Conservation (phyloP, 2,797 vertebrate genomes). For the Eleutherodactylus coqui region DNA sequence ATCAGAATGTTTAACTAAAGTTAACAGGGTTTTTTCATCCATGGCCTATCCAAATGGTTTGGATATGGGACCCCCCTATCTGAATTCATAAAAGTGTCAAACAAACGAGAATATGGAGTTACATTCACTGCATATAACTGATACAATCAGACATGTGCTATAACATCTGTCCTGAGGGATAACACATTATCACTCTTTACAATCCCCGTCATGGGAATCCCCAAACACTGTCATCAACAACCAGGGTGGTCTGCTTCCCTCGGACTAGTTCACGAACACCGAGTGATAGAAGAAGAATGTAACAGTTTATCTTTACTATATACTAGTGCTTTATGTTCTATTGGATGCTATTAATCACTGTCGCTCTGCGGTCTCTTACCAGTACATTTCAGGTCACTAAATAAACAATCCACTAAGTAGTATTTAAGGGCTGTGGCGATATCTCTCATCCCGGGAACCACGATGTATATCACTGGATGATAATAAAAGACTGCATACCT, state of each 20-base stretch:
- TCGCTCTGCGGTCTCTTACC: not conserved
- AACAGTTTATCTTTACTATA: constrained; percentile 1
- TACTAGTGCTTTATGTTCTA: constrained; percentile 28
- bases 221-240: constrained; percentile 38
- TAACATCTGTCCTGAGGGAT: constrained; percentile 6
- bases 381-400: not conserved
- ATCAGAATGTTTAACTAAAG: no score
- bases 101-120: not conserved
- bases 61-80: no score
- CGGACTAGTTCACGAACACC: not conserved
- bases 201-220: constrained; percentile 22
- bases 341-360: constrained; percentile 31
- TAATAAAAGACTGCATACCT: not conserved
- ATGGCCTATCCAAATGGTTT: no score
- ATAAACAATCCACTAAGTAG: constrained; percentile 27
- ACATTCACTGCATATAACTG: not conserved
- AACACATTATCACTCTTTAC: not conserved
- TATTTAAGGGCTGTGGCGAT: constrained; percentile 9
- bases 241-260: constrained; percentile 31
- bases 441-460: not conserved
- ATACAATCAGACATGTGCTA: not conserved
- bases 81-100: no score
- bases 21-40: no score
- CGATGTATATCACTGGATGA: constrained; percentile 8
- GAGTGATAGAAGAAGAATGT: constrained; percentile 23